Evolutionary conservation across 2,888 invertebrate genomes (phyloP), one percentile per base, ranked within the genome.

Genomic region (Epirrhoe alternata): DNA sequence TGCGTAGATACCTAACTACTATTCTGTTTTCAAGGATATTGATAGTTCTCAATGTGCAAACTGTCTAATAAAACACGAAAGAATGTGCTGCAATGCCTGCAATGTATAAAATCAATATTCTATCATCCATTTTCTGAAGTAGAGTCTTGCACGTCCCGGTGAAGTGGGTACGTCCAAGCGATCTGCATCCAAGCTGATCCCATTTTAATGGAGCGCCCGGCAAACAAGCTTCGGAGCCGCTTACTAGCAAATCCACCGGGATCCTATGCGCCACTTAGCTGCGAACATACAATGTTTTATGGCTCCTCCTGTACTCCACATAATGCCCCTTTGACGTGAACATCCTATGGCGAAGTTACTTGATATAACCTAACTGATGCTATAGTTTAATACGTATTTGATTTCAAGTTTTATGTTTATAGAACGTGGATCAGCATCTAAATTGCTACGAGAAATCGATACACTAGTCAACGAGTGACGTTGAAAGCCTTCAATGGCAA

Each of bases 171-270:
- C 71, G 89, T 89, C 90, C 92, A 83, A 82, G 85, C 88, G 89
- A 92, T 93, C 90, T 93, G 92, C 92, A 92, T 92, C 89, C 86
- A 82, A 81, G 80, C 88, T 92, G 93, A 93, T 92, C 93, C 93
- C 84, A 92, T 92, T 93, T 93, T 93, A 93, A 93, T 93, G 92
- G 92, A 93, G 89, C 90, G 89, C 90, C 89, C 87, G 88, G 92
- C 92, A 92, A 92, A 92, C 92, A 92, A 89, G 90, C 90, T 89
- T 85, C 84, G 74, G 85, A 87, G 87, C 88, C 86, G 92, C 92
- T 92, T 92, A 90, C 89, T 80, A 86, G 85, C 83, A 92, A 93
- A 93, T 92, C 91, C 92, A 82, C 82, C 77, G 83, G 84, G 87
- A 90, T 90, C 89, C 88, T 76, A 80, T 88, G 86, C 88, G 82